Percentiles rank a stretch among this genome's conserved stretches.
Conservation (phyloP, 2,113 vertebrate genomes). For the Benitochromis conjunctus region DNA sequence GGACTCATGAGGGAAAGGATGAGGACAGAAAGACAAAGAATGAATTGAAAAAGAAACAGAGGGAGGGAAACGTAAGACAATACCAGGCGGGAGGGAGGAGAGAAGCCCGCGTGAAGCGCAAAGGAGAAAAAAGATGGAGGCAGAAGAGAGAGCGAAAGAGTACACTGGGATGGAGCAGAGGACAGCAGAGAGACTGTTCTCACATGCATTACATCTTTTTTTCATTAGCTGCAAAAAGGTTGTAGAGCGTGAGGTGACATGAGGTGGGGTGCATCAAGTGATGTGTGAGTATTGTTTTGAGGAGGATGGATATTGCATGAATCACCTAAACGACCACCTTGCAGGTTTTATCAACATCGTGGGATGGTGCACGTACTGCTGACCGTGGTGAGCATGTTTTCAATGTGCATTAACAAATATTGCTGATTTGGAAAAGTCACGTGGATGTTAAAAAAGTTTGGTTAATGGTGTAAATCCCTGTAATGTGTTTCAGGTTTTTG, state of each 20-base stretch:
- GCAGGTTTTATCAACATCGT: background rate
- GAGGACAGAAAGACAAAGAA: background rate
- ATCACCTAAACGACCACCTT: background rate
- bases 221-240: background rate
- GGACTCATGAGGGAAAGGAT: background rate
- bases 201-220: constrained; percentile 25
- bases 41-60: background rate
- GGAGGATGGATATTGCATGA: background rate
- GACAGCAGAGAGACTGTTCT: background rate
- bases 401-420: background rate
- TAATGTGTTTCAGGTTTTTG: background rate
- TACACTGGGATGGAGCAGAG: background rate
- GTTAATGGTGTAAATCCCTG: background rate
- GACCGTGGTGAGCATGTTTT: background rate
- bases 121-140: background rate
- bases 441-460: background rate
- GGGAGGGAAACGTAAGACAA: background rate
- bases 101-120: background rate
- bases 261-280: background rate
- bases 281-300: background rate
- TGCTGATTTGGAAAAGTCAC: background rate
- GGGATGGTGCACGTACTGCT: background rate
- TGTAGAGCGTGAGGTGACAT: background rate
- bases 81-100: background rate
- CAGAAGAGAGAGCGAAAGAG: background rate